Evolutionary conservation across 2,797 vertebrate genomes (phyloP).

Genomic region (Sebastes glaucus): DNA sequence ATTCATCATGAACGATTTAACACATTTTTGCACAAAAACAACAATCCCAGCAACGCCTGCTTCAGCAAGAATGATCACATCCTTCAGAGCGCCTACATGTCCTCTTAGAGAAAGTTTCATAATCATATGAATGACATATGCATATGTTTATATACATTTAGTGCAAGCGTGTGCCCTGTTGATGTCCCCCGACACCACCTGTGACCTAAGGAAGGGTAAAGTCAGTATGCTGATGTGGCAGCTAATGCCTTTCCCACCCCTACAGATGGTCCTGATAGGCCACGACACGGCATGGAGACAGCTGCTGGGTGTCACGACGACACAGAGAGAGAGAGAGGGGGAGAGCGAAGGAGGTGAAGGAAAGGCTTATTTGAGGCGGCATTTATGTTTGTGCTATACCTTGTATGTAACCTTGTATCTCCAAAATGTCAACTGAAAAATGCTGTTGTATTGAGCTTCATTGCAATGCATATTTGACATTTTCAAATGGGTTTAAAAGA

Average conservation of each 20-base stretch:
- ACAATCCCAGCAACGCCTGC: background rate
- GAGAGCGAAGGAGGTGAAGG: background rate
- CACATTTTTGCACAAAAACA: background rate
- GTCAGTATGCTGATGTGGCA: conserved; percentile 59
- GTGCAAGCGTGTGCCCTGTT: background rate
- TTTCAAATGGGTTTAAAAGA: background rate
- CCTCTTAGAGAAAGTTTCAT: background rate
- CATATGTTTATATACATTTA: conserved; percentile 8
- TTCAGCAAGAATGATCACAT: background rate
- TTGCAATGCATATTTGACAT: background rate
- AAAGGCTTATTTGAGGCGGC: background rate
- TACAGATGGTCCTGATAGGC: conserved; percentile 58
- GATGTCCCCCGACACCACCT: conserved; percentile 47
- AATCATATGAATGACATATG: conserved; percentile 5
- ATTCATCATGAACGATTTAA: background rate
- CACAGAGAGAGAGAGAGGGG: background rate
- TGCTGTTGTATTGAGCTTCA: background rate
- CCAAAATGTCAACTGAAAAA: background rate
- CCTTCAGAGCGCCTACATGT: background rate
- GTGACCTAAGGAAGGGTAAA: conserved; percentile 56
- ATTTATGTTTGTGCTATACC: background rate
- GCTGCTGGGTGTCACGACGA: conserved; percentile 47
- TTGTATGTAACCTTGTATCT: background rate
- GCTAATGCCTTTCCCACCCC: conserved; percentile 42
- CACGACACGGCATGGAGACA: conserved; percentile 22